Base-by-base conservation (phyloP, 1,140 invertebrate genomes). In the Phymorhynchus buccinoides region DNA sequence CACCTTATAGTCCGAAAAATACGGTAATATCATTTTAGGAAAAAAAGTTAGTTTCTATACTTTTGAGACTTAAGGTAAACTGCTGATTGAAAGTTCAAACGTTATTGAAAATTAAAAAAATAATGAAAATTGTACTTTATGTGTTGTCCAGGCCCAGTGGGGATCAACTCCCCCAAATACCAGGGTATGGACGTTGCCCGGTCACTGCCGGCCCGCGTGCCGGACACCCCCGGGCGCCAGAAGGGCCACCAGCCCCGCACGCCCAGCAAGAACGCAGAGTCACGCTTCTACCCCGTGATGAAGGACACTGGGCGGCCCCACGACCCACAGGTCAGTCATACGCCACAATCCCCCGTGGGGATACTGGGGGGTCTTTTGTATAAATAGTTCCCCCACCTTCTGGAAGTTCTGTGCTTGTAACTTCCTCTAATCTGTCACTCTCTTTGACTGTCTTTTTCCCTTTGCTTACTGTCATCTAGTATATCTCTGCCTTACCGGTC, bases 261-360 rank as follows among this genome's bases (percentile, higher is more conserved):
- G 78, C 93, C 92, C 22, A 91, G 91, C 80, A 90, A 92, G 42
- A 89, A 93, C 52, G 89, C 89, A n/a, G 91, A 93, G 27, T 94
- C 95, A n/a, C 94, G 97, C 56, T 99, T 99, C 95, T 99, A 98
- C 93, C 97, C 97, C 1, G 97, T 98, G 9, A 96, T 96, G n/a
- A 98, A 98, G 93, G 93, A 93, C 77, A 88, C 91, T 14, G 86
- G 84, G n/a, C 88, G 88, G 85, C 90, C 90, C 42, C 89, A 88
- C 68, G 93, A 93, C 85, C 92, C 92, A 73, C 91, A 93, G 90
- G 92, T 93, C 42, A 42, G n/a, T 85, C 41, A 41, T 66, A 41
- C 35, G 14, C n/a, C n/a, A n/a, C n/a, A n/a, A n/a, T n/a, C n/a
- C n/a, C n/a, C n/a, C n/a, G n/a, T n/a, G n/a, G n/a, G n/a, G n/a